These are phyloP conservation scores for Morone chrysops DNA, from an alignment of 2,113 vertebrate species.

Conservation along the genomic window DNA sequence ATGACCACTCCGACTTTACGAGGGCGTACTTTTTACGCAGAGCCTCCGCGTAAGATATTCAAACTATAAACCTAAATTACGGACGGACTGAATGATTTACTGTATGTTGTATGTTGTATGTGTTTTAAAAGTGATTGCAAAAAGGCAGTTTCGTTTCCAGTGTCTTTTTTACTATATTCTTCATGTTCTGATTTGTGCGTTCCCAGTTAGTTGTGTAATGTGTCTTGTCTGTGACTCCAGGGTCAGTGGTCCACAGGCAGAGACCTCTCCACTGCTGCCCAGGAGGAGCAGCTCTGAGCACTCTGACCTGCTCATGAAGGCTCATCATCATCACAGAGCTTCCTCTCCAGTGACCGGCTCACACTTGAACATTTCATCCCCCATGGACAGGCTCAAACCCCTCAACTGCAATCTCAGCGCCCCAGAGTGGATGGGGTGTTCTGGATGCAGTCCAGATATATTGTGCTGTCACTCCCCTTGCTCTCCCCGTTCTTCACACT, in stretches of 20 bases:
- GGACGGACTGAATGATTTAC: no score
- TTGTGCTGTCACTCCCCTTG: slow-evolving; percentile 11
- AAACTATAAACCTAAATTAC: no score
- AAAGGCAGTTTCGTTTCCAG: no score
- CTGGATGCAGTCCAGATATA: slow-evolving; percentile 6
- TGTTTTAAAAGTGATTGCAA: background rate
- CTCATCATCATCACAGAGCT: slow-evolving; percentile 14
- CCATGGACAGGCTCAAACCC: slow-evolving; percentile 20
- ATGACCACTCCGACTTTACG: slow-evolving; percentile 74
- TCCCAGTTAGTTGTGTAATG: background rate
- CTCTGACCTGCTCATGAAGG: slow-evolving; percentile 14
- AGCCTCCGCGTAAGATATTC: slow-evolving; percentile 62
- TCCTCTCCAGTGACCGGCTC: slow-evolving; percentile 54
- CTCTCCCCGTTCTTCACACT: slow-evolving; percentile 39
- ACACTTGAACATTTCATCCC: slow-evolving; percentile 23
- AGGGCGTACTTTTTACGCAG: slow-evolving; percentile 69
- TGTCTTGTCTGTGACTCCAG: slow-evolving; percentile 44
- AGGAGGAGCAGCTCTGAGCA: slow-evolving; percentile 59
- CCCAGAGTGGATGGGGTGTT: slow-evolving; percentile 34
- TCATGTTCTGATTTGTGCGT: background rate
- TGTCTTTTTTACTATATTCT: background rate
- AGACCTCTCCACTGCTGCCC: slow-evolving; percentile 27
- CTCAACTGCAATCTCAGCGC: slow-evolving; percentile 24
- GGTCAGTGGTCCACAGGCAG: slow-evolving; percentile 37
- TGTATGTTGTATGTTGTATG: no score